phyloP scores from a whole-genome alignment of 2,888 invertebrate species.

The Ferrisia virgata region DNA sequence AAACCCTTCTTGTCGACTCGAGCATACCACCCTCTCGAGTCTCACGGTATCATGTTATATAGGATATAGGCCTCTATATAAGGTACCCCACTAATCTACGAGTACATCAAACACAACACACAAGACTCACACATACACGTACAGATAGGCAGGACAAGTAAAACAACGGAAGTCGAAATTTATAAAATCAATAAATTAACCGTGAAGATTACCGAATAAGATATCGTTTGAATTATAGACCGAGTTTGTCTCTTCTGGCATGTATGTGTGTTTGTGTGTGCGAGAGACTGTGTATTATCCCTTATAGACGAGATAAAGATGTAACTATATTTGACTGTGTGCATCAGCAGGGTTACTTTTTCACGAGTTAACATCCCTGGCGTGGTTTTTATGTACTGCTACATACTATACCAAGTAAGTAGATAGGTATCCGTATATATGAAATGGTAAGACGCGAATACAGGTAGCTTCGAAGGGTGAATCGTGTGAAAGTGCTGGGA shows the following conservation, averaged over 20 bases:
- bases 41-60: too few species aligned
- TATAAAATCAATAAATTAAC: constrained; percentile 27
- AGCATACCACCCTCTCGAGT: neutral
- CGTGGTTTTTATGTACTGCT: too few species aligned
- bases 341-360: neutral
- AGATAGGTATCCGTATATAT: neutral
- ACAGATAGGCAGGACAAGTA: neutral
- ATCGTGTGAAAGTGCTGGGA: neutral
- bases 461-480: neutral
- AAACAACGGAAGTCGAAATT: constrained; percentile 30
- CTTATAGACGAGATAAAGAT: constrained; percentile 5
- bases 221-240: constrained; percentile 26
- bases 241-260: neutral
- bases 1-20: neutral
- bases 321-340: neutral
- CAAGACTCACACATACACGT: too few species aligned
- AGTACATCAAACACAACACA: neutral
- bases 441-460: neutral
- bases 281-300: neutral
- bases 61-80: too few species aligned
- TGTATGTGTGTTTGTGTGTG: neutral
- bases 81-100: neutral
- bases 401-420: too few species aligned
- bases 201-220: constrained; percentile 15
- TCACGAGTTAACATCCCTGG: neutral